Base-by-base conservation (phyloP, 2,113 vertebrate species). In the Rhea americana region DNA sequence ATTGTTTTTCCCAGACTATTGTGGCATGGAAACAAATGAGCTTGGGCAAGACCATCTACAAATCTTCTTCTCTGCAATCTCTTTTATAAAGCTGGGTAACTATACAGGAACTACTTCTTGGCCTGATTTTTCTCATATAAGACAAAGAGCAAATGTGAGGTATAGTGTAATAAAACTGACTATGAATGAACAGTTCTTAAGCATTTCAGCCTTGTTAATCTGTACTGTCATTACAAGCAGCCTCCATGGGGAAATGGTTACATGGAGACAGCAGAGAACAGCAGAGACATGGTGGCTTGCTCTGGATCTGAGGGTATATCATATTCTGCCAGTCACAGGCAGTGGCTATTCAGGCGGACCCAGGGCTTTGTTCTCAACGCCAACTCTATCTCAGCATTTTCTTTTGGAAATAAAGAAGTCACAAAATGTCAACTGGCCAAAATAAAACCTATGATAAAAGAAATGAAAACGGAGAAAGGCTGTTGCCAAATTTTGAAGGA, bases 381-480 rank as follows among this genome's bases (percentile, higher is more conserved):
- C 87, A 92, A 55, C 35, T 62, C 43, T 32, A 71, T 16, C 66
- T 83, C 32, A 74, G 61, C 0, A 5, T 75, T 88, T 90, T 84
- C 45, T 88, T 90, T 55, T 82, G 53, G 59, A 55, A 88, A 56
- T 59, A 80, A 82, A 84, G 59, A 76, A 90, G 75, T 92, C 10
- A 63, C 91, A 91, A 92, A 93, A 89, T 83, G 82, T 83, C 84
- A 87, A 68, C 75, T 75, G 87, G 80, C 63, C 13, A 65, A 66
- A 89, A 56, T 58, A 89, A 68, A 78, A 68, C 26, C 79, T 84
- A 91, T 63, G 87, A 92, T 92, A 90, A 95, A 93, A 91, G 43
- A 79, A 86, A 72, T 67, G 53, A 83, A 83, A 91, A 71, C 56
- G 82, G 73, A 79, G 48, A 74, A 76, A 80, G 12, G 75, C 20